Evolutionary conservation across 2,888 invertebrate genomes (phyloP), one percentile per base, ranked within the genome.

Genomic region (Rhopalosiphum nymphaeae): DNA sequence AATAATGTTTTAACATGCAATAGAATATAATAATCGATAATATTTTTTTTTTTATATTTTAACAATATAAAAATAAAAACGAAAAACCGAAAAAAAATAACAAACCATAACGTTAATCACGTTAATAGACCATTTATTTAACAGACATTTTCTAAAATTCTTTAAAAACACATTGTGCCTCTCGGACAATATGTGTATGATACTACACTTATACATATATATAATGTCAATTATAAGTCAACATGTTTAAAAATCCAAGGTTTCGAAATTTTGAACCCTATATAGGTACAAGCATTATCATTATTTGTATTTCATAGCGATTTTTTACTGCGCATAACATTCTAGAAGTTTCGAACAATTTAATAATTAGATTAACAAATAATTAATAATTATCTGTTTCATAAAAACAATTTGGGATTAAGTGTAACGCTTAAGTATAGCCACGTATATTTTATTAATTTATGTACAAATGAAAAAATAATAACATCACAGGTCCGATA

Each of bases 61-160:
- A 67, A 88, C 53, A 88, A 92, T 78, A 88, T 5, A 57, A n/a
- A 57, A 56, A 29, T 3, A 25, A 36, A 44, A 61, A 61, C 46
- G 36, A 61, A 86, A 90, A 61, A 61, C 46, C 26, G 49, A 86
- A 90, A 46, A 87, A 46, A n/a, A 88, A 88, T 88, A 92, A 88
- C 44, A 67, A 88, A 92, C 92, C 92, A 88, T 92, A 92, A 92
- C 92, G 57, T 87, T 88, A 67, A 88, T 49, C 88, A 92, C 92
- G 92, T 88, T 92, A 92, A 92, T 92, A 88, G 92, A 49, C 92
- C 67, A 88, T 88, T 92, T 92, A 88, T 92, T 88, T 53, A 36
- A 78, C 78, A 88, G 88, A 88, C 53, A 92, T 92, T 92, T 92
- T 92, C 92, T 88, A 88, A 92, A 92, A 92, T 92, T 92, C 53